phyloP scores from a whole-genome alignment of 1,140 invertebrate genomes.

The Drosophila elegans region DNA sequence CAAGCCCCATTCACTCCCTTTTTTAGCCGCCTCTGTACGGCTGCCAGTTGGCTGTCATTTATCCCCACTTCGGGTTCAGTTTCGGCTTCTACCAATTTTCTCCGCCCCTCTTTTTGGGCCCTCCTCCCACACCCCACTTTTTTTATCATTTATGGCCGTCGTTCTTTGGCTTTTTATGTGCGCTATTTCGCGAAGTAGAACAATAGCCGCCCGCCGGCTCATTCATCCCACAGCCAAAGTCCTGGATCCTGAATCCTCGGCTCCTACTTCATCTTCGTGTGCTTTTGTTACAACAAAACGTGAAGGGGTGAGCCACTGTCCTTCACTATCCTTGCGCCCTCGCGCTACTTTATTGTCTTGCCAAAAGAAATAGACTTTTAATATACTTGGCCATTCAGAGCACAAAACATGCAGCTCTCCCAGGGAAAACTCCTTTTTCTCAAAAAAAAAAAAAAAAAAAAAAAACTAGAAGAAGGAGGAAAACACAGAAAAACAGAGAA shows the following conservation, averaged over 20 bases:
- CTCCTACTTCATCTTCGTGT: constrained; percentile 38
- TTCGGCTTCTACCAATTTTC: constrained; percentile 23
- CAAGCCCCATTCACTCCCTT: too few relatives aligned
- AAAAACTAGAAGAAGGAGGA: too few relatives aligned
- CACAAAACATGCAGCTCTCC: constrained; percentile 48
- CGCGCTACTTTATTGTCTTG: constrained; percentile 75
- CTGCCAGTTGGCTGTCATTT: constrained; percentile 77
- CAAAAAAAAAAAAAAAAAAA: constrained; percentile 16
- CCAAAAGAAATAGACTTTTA: constrained; percentile 82
- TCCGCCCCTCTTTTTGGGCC: neutral
- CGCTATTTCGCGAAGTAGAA: constrained; percentile 80
- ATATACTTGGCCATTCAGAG: constrained; percentile 70
- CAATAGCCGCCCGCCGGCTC: constrained; percentile 58
- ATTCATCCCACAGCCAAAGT: constrained; percentile 15
- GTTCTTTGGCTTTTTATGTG: constrained; percentile 75
- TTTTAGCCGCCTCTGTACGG: constrained; percentile 19
- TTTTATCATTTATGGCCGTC: constrained; percentile 57
- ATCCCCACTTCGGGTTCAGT: constrained; percentile 49
- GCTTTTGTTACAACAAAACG: constrained; percentile 58
- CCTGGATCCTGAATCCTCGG: constrained; percentile 14
- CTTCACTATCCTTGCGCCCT: constrained; percentile 33
- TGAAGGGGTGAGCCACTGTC: constrained; percentile 9
- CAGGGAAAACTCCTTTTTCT: constrained; percentile 24
- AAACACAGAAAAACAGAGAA: neutral
- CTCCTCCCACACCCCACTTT: constrained; percentile 2